A percentile compares a stretch with the other conserved stretches of the same genome.
phyloP scores from a whole-genome alignment of 1,140 invertebrate species.

The Drosophila sechellia region DNA sequence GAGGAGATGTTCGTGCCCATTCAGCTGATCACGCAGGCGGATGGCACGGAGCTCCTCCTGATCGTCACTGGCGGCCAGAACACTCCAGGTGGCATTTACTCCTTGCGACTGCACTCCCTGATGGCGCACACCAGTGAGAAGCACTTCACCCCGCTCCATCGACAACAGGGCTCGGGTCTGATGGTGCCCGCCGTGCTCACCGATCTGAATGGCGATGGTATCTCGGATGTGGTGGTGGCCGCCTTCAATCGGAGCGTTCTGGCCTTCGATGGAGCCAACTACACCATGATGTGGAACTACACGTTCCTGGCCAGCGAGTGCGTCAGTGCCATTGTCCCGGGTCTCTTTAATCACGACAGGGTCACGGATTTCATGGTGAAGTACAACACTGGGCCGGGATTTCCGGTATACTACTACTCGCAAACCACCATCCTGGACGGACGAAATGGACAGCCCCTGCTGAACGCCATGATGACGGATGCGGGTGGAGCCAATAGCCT shows the following conservation, averaged over 20 bases:
- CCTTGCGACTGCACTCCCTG: conserved; percentile 85
- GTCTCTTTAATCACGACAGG: conserved; percentile 92
- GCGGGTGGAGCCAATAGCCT: conserved; percentile 87
- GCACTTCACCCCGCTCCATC: conserved; percentile 73
- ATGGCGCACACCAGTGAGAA: conserved; percentile 83
- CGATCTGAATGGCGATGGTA: conserved; percentile 90
- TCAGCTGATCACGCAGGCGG: conserved; percentile 70
- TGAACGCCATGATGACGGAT: conserved; percentile 88
- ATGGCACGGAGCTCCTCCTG: conserved; percentile 84
- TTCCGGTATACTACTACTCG: conserved; percentile 91
- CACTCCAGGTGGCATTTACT: conserved; percentile 90
- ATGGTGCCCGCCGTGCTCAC: conserved; percentile 89
- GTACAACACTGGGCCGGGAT: conserved; percentile 90
- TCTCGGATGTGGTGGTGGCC: conserved; percentile 90
- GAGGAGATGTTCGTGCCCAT: conserved; percentile 90
- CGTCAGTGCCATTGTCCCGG: conserved; percentile 91
- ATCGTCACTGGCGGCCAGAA: conserved; percentile 91
- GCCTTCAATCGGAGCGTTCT: conserved; percentile 90
- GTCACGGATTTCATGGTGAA: conserved; percentile 94
- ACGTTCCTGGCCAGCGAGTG: conserved; percentile 88
- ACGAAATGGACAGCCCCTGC: conserved; percentile 87
- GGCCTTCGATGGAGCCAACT: conserved; percentile 90
- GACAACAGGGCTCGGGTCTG: conserved; percentile 85
- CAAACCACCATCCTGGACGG: conserved; percentile 90
- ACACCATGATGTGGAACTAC: conserved; percentile 90